Evolutionary conservation across 2,888 invertebrate species (phyloP), one percentile per base, ranked within the genome.

Genomic region (Unio delphinus): DNA sequence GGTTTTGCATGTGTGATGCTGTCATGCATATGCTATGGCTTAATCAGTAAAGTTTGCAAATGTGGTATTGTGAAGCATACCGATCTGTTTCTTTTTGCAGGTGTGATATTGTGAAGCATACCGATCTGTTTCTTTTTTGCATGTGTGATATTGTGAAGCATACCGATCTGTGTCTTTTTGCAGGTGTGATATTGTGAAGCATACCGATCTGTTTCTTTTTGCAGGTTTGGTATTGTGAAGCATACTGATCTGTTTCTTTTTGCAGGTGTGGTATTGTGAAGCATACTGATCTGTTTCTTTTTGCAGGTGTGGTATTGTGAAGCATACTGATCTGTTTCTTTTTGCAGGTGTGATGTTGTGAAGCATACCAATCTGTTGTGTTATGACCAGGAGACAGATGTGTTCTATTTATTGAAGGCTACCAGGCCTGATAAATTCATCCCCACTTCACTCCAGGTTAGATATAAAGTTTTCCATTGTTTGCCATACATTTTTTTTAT

Each of bases 241-340:
- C 75, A 76, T 3, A 74, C 73, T 26, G 78, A 81, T 56, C 77
- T 87, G 59, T 70, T 86, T 64, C 11, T 8, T 65, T 61, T 81
- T 80, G n/a, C 74, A 86, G 86, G 26, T 87, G 87, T 75, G 59
- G 70, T 60, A 74, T 85, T 20, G 70, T 83, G 28, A 79, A 79
- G 54, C 75, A 76, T 3, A 74, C 73, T 26, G 78, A 81, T 56
- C 77, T 87, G 59, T 70, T 86, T 64, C 11, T 8, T 65, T 61
- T 81, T 80, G n/a, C 74, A 86, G 86, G 26, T 87, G 87, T 75
- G 59, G 70, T 60, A 74, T 85, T 20, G 70, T 83, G 28, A 79
- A 79, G 54, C 75, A 76, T 3, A 74, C 73, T 26, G 78, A 81
- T 56, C 77, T 87, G 1, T 45, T 59, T 64, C 11, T 8, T 65